Evolutionary conservation across 1,140 invertebrate species (phyloP), one percentile per base, ranked within the genome.

Genomic region (Aphelenchoides fujianensis): DNA sequence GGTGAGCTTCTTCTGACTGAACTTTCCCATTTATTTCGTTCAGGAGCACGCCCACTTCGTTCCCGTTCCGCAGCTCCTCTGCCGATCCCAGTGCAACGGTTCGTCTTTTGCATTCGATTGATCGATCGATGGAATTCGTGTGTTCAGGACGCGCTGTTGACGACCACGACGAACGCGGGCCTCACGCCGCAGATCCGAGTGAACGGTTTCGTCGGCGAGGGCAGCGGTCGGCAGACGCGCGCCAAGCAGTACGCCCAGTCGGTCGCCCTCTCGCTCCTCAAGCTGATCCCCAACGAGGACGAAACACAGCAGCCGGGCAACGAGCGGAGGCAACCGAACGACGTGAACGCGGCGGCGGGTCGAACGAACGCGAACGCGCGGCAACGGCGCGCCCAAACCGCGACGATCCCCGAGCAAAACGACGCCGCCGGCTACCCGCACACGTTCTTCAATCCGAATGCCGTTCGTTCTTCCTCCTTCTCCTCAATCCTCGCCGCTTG

Each of bases 201-300:
- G 31, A 78, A 78, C 71, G 76, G 76, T 1, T 82, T 78, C 70
- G 79, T 69, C 12, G 75, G 79, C 32, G 68, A 41, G 30, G 76
- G 74, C 12, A 72, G 23, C 9, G 63, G 63, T 16, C 63, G 32
- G 12, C 31, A 37, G 53, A 32, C 37, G 59, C n/a, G 12, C 57
- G 75, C 27, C n/a, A 69, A 37, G 12, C 34, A 70, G 7, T 68
- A 72, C 23, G 71, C 79, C 23, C 74, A 81, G 41, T 19, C 30
- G 27, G 69, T 82, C n/a, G 76, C 76, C 5, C 69, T 72, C 48
- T 77, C 73, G 7, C 57, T 78, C 9, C 63, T 78, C 12, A 30
- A 70, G 28, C 41, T 78, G 5, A 79, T 78, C 19, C 71, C 76
- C 1, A 31, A 36, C 23, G 76, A 79, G 28, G 35, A 72, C 35